Conservation (phyloP, 1,140 invertebrate genomes). For the Drosophila santomea region DNA sequence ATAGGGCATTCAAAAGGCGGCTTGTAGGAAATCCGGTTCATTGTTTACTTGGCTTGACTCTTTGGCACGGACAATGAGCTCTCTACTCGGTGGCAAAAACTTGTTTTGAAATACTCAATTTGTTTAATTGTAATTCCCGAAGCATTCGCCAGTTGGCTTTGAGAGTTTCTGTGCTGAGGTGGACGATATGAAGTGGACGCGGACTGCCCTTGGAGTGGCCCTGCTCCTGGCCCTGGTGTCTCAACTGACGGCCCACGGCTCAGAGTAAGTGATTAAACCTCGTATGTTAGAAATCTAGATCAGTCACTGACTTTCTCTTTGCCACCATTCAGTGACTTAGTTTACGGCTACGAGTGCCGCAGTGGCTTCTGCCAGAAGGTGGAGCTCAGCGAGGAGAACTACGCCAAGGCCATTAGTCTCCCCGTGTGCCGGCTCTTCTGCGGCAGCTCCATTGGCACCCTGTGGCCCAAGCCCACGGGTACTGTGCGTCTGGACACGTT, state of each 20-base stretch:
- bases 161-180: slow-evolving; percentile 27
- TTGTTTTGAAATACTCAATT: slow-evolving; percentile 53
- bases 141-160: slow-evolving; percentile 37
- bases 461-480: slow-evolving; percentile 91
- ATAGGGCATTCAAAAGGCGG: slow-evolving; percentile 16
- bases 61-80: slow-evolving; percentile 27
- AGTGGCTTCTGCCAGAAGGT: slow-evolving; percentile 86
- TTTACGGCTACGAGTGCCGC: slow-evolving; percentile 87
- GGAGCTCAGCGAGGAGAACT: slow-evolving; percentile 84
- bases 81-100: slow-evolving; percentile 26
- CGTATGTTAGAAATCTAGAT: neutral
- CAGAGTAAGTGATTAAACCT: slow-evolving; percentile 47
- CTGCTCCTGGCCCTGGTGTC: slow-evolving; percentile 43
- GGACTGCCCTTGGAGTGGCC: slow-evolving; percentile 26
- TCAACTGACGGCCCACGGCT: slow-evolving; percentile 20
- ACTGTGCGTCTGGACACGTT: slow-evolving; percentile 86
- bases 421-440: slow-evolving; percentile 88
- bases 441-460: slow-evolving; percentile 86
- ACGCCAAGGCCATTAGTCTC: slow-evolving; percentile 86
- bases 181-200: slow-evolving; percentile 44
- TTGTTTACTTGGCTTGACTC: slow-evolving; percentile 30
- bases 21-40: neutral
- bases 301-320: slow-evolving; percentile 18
- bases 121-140: slow-evolving; percentile 41
- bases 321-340: slow-evolving; percentile 51